These are phyloP conservation scores for Cinclus cinclus DNA, from an alignment of 2,113 vertebrate species.

Conservation along the genomic window DNA sequence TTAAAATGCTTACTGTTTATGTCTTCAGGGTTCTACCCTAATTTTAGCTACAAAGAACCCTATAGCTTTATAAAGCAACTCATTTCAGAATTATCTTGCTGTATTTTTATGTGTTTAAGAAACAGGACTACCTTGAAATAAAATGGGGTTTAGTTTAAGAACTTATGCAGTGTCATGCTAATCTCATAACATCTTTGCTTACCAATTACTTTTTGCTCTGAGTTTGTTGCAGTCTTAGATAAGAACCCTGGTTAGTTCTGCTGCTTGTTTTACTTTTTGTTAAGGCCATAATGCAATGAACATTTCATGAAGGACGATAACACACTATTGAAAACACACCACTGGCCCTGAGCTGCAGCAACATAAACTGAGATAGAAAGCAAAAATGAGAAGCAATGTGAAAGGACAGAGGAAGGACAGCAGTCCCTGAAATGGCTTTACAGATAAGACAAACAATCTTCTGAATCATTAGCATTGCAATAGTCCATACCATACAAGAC, in stretches of 20 bases:
- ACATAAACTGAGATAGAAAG: not conserved
- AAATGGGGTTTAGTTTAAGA: not conserved
- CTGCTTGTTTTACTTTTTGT: not conserved
- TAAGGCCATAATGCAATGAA: not conserved
- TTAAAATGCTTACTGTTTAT: not conserved
- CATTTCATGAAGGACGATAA: not conserved
- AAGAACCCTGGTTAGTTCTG: not conserved
- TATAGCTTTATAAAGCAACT: not conserved
- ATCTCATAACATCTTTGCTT: not conserved
- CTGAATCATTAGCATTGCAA: not conserved
- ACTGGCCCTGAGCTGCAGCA: not conserved
- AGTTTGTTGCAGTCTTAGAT: not conserved
- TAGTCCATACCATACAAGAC: not conserved
- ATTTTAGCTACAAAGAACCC: slow-evolving; percentile 1
- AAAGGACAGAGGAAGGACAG: not conserved
- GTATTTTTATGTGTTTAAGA: not conserved
- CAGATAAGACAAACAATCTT: not conserved
- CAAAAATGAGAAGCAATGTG: not conserved
- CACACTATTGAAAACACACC: not conserved
- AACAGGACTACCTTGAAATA: not conserved
- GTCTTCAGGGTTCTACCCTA: not conserved
- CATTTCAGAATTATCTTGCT: not conserved
- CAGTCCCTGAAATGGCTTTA: not conserved
- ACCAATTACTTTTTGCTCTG: not conserved
- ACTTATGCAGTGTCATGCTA: not conserved